Conservation (phyloP, 2,797 vertebrate species). For the Carapus acus region DNA sequence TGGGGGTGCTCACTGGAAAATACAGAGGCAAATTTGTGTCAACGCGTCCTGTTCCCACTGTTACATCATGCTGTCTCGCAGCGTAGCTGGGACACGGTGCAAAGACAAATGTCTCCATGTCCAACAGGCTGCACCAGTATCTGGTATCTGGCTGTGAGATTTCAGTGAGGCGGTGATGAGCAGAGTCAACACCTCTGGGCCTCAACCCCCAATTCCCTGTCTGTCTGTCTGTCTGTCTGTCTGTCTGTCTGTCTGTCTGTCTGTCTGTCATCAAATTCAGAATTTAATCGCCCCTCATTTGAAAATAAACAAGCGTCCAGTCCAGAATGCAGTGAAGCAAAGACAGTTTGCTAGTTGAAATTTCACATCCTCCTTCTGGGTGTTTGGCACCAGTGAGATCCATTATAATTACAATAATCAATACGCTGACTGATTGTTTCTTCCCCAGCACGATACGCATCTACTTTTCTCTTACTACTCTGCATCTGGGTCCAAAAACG, state of each 20-base stretch:
- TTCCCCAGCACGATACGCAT: not conserved
- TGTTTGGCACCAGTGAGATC: not conserved
- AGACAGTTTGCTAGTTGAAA: not conserved
- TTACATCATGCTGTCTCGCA: not conserved
- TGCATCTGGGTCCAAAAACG: too few species aligned
- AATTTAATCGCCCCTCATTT: too few species aligned
- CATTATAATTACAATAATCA: not conserved
- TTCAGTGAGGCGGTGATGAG: constrained; percentile 35
- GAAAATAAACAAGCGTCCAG: not conserved
- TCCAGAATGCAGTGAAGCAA: not conserved
- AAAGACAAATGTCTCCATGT: constrained; percentile 13
- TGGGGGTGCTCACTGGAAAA: too few species aligned
- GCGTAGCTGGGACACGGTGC: constrained; percentile 2
- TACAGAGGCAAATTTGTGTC: constrained; percentile 11
- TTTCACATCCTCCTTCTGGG: not conserved
- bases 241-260: too few species aligned
- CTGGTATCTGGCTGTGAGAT: constrained; percentile 13
- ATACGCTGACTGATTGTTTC: not conserved
- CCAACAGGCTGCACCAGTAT: constrained; percentile 18
- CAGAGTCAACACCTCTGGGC: constrained; percentile 19
- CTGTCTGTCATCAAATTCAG: too few species aligned
- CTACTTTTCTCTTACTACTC: not conserved
- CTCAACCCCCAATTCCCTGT: constrained; percentile 13
- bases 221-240: too few species aligned
- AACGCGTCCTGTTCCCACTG: not conserved